These are phyloP conservation scores for Excalfactoria chinensis DNA, from an alignment of 2,113 vertebrate species.

Conservation along the genomic window DNA sequence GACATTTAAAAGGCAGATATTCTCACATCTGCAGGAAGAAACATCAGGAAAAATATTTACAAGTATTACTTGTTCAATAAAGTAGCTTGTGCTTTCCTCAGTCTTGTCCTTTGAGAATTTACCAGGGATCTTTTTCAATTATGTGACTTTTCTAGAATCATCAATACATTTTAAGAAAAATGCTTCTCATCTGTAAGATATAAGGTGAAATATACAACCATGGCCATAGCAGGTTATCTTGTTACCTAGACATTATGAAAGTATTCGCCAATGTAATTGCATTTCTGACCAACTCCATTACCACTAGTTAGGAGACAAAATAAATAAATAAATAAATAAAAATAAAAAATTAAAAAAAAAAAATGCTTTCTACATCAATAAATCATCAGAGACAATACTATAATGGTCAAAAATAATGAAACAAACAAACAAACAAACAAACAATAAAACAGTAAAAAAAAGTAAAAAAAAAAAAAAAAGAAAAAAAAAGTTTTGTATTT, in stretches of 20 bases:
- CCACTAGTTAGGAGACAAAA: not conserved
- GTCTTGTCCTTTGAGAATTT: not conserved
- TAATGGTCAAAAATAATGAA: too few relatives aligned
- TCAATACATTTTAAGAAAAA: not conserved
- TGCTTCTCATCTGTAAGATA: not conserved
- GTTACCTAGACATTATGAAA: not conserved
- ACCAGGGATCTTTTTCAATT: not conserved
- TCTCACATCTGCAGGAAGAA: not conserved
- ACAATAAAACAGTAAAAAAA: too few relatives aligned
- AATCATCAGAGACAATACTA: not conserved
- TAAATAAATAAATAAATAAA: too few relatives aligned
- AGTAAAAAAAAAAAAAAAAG: too few relatives aligned
- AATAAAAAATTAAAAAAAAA: too few relatives aligned
- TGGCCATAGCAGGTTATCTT: not conserved
- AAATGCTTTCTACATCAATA: not conserved
- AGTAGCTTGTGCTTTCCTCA: not conserved
- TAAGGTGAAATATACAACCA: not conserved
- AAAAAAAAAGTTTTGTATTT: not conserved
- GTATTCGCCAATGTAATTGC: not conserved
- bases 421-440: too few relatives aligned
- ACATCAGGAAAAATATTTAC: conserved; percentile 6
- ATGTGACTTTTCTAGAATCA: not conserved
- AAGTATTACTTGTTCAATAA: not conserved
- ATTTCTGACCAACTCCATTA: not conserved
- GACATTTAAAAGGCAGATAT: not conserved